Conservation (phyloP, 1,140 invertebrate species). For the Nomia melanderi region DNA sequence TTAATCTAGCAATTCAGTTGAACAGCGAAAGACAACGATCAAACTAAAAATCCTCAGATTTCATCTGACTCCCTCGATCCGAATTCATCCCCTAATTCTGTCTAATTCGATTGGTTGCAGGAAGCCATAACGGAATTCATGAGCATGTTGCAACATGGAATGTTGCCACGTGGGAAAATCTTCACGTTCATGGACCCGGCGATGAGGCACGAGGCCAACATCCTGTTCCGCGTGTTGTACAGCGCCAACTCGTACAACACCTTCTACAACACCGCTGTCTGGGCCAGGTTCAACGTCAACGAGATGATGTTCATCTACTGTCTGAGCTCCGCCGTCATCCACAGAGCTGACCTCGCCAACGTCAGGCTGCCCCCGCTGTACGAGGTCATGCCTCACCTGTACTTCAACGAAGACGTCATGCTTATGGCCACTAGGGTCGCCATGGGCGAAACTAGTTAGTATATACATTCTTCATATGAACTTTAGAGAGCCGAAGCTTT, state of each 20-base stretch:
- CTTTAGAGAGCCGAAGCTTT: too few relatives aligned
- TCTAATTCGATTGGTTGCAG: slow-evolving; percentile 71
- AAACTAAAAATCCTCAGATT: too few relatives aligned
- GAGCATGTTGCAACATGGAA: slow-evolving; percentile 79
- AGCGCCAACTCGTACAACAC: slow-evolving; percentile 83
- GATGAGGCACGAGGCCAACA: slow-evolving; percentile 82
- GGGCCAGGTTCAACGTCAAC: slow-evolving; percentile 84
- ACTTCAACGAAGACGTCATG: slow-evolving; percentile 83
- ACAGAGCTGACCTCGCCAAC: slow-evolving; percentile 83
- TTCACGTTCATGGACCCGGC: slow-evolving; percentile 78
- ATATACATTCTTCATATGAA: too few relatives aligned
- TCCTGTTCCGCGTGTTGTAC: slow-evolving; percentile 83
- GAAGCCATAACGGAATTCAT: slow-evolving; percentile 81
- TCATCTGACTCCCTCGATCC: too few relatives aligned
- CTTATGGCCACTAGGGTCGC: slow-evolving; percentile 82
- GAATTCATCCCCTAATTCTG: too few relatives aligned
- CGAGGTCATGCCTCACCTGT: slow-evolving; percentile 85
- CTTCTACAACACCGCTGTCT: slow-evolving; percentile 85
- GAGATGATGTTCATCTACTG: slow-evolving; percentile 84
- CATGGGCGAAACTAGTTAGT: slow-evolving; percentile 69
- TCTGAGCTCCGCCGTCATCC: slow-evolving; percentile 82
- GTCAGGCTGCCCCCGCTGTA: slow-evolving; percentile 85
- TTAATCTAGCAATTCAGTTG: too few relatives aligned
- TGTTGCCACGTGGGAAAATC: slow-evolving; percentile 70
- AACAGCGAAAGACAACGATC: too few relatives aligned